phyloP scores from a whole-genome alignment of 2,888 invertebrate genomes.

The Phalera bucephala region DNA sequence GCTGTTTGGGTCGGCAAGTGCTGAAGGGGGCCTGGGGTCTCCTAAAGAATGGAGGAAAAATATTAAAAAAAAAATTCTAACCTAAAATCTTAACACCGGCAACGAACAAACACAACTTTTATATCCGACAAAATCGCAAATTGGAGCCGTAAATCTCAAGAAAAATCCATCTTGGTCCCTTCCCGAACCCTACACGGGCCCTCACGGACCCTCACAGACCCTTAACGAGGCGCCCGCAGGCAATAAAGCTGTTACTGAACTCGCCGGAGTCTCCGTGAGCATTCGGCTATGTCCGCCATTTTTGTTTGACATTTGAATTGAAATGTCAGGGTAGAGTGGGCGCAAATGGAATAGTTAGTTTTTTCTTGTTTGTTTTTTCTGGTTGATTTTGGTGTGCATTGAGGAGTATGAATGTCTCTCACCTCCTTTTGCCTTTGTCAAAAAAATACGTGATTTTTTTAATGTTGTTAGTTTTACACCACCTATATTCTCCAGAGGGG shows the following conservation, averaged over 20 bases:
- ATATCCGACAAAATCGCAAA: constrained; percentile 16
- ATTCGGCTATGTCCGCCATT: constrained; percentile 30
- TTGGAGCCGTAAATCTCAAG: constrained; percentile 35
- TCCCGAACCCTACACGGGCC: constrained; percentile 17
- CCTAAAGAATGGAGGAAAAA: too few species aligned
- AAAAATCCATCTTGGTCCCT: constrained; percentile 8
- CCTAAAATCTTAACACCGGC: too few species aligned
- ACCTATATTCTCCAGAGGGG: too few species aligned
- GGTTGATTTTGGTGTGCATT: too few species aligned
- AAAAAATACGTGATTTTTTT: too few species aligned
- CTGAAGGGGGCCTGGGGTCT: too few species aligned
- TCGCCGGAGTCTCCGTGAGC: constrained; percentile 28
- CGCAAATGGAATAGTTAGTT: constrained; percentile 35
- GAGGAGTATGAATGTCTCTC: too few species aligned
- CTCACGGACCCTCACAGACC: constrained; percentile 13
- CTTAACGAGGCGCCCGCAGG: constrained; percentile 35
- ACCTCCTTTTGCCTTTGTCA: too few species aligned
- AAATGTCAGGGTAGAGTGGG: constrained; percentile 42
- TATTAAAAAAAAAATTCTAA: too few species aligned
- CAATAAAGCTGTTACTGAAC: constrained; percentile 40
- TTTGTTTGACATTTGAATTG: constrained; percentile 36
- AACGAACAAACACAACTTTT: too few species aligned
- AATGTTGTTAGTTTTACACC: too few species aligned
- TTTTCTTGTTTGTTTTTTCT: constrained; percentile 35
- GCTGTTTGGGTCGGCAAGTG: too few species aligned